Conservation (phyloP, 2,113 vertebrate genomes). For the Emydura subglobosa region DNA sequence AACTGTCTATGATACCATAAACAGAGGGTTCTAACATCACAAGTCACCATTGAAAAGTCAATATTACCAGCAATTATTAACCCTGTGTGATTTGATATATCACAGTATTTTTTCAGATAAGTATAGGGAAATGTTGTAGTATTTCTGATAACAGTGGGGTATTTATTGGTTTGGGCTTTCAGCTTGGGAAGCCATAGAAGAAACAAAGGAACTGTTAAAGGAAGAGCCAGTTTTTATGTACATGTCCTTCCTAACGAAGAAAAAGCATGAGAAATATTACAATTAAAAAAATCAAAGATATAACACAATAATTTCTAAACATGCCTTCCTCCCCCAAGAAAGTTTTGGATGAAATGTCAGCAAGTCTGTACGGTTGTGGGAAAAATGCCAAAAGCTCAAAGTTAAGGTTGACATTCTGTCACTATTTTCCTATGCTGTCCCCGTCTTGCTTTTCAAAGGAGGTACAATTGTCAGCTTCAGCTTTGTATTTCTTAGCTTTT, state of each 20-base stretch:
- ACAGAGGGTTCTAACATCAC: not conserved
- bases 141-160: not conserved
- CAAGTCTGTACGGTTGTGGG: not conserved
- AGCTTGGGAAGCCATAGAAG: not conserved
- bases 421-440: not conserved
- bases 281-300: not conserved
- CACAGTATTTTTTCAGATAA: not conserved
- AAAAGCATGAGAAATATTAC: not conserved
- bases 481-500: not conserved
- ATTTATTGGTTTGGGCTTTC: not conserved
- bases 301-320: not conserved
- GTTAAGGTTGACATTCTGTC: not conserved
- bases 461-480: not conserved
- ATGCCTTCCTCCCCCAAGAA: not conserved
- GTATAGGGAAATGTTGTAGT: not conserved
- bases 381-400: not conserved
- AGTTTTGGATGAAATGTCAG: constrained; percentile 11
- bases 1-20: not conserved
- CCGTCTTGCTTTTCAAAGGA: not conserved
- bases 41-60: not conserved
- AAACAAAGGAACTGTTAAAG: not conserved
- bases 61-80: not conserved
- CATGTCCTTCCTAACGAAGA: not conserved
- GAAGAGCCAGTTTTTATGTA: not conserved
- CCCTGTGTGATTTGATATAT: not conserved